phyloP scores from a whole-genome alignment of 2,888 invertebrate genomes.

The Megastigmus dorsalis region DNA sequence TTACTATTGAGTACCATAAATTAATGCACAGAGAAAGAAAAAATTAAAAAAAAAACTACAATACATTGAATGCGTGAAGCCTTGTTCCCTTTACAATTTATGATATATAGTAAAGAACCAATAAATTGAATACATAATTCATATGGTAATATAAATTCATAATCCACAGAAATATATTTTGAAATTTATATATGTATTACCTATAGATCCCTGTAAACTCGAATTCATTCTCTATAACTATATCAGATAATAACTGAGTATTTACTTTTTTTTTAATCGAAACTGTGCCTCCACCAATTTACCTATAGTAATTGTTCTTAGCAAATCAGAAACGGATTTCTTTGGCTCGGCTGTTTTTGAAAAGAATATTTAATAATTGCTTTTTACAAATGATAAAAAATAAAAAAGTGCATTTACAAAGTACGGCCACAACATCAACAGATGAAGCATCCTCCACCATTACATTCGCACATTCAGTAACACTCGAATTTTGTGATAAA shows the following conservation, averaged over 20 bases:
- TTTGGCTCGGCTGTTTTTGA: not conserved
- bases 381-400: not conserved
- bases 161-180: no score
- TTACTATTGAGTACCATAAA: no score
- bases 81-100: no score
- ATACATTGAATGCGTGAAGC: no score
- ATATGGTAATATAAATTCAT: no score
- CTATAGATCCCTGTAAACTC: not conserved
- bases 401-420: not conserved
- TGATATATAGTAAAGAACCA: no score
- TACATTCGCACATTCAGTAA: not conserved
- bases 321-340: not conserved
- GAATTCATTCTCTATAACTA: conserved; percentile 6
- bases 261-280: not conserved
- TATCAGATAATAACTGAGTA: not conserved
- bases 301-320: not conserved
- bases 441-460: not conserved
- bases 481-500: not conserved
- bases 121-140: no score
- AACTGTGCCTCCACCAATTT: not conserved
- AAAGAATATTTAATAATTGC: not conserved
- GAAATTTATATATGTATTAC: no score
- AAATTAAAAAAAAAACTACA: no score
- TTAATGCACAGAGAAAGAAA: no score
- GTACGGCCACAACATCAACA: not conserved